Evolutionary conservation across 2,113 vertebrate species (phyloP).

Genomic region (Muscicapa adusta): DNA sequence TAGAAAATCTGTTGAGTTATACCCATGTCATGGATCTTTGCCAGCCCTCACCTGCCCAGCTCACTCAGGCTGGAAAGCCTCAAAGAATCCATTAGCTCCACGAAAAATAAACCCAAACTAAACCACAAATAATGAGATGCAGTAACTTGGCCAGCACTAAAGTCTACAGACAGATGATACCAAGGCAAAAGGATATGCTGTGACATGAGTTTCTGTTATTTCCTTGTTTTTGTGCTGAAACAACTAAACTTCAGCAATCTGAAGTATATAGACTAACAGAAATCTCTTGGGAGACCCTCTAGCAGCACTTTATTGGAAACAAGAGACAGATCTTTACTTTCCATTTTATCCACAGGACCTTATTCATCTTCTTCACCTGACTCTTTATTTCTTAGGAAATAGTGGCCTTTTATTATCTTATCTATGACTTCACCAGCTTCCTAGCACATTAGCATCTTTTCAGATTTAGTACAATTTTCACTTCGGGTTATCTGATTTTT

Average conservation of each 20-base stretch:
- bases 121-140: conserved; percentile 37
- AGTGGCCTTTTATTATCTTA: neutral
- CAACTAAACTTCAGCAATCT: neutral
- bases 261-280: neutral
- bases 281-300: neutral
- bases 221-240: neutral
- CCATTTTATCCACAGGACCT: neutral
- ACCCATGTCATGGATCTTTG: neutral
- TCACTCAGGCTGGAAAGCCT: conserved; percentile 25
- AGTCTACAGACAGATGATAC: neutral
- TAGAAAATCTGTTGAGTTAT: neutral
- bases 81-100: conserved; percentile 28
- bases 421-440: neutral
- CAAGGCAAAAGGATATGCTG: neutral
- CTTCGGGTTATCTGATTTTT: neutral
- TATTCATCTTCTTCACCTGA: neutral
- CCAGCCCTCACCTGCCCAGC: conserved; percentile 35
- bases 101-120: conserved; percentile 30
- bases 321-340: neutral
- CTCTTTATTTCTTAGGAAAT: neutral
- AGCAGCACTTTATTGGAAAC: neutral
- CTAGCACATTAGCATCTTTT: neutral
- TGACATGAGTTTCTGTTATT: neutral
- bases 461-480: neutral
- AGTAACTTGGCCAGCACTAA: neutral